Evolutionary conservation across 1,140 invertebrate species (phyloP), one percentile per base, ranked within the genome.

Genomic region (Hydropsyche tenuis): DNA sequence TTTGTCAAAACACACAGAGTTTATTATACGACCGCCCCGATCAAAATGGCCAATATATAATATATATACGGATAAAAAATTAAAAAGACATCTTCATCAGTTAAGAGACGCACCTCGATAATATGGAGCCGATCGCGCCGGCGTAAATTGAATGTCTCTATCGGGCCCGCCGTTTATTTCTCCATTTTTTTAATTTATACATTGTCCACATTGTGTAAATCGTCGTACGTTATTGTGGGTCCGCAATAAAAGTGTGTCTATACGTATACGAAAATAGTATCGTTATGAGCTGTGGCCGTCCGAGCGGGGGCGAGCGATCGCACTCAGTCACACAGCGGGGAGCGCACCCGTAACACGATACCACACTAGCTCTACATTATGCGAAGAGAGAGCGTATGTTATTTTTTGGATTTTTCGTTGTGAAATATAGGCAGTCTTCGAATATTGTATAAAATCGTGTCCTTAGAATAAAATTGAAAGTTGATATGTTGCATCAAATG

Each of bases 271-370:
- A 60, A 60, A 60, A 60, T 60, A 60, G 12, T 25, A 60, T 60
- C 0, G n/a, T 60, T 25, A 27, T 60, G 56, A 60, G 56, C 20
- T 60, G 56, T 60, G 22, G 23, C 56, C 56, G 56, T 60, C 14
- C 11, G 20, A 25, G 48, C 14, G 60, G 23, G 60, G 60, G 60
- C 23, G 60, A 25, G 27, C 63, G 63, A 65, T 65, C 63, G 30
- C 63, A 43, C n/a, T 65, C 30, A 18, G 42, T 43, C 30, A 43
- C 63, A 6, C 63, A 18, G 63, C 63, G 30, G 63, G 63, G 63
- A 43, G 63, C 63, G 63, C 63, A 65, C 63, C 63, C 63, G 63
- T 22, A 65, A 65, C 63, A 43, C 63, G 27, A 65, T 65, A 65
- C 63, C 63, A 42, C 56, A 60, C 56, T 27, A 60, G 23, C 56